Evolutionary conservation across 2,113 vertebrate species (phyloP).

Genomic region (Neogale vison): DNA sequence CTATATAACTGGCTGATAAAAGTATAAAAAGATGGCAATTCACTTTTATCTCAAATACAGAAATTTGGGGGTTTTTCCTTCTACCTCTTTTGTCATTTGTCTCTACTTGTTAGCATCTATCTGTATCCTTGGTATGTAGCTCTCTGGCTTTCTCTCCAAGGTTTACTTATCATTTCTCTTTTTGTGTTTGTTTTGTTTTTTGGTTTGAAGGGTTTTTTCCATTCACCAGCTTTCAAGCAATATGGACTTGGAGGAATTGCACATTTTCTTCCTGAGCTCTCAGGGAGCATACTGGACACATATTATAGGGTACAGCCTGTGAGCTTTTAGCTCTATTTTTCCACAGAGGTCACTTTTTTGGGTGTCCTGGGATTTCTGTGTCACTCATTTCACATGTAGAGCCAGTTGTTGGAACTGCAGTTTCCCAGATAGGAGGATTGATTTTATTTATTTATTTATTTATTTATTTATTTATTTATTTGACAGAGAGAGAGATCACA

Average conservation of each 20-base stretch:
- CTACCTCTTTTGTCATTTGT: not conserved
- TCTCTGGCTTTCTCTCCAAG: not conserved
- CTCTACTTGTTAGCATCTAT: not conserved
- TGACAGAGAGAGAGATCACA: no score
- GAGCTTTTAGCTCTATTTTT: not conserved
- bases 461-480: no score
- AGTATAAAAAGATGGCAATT: not conserved
- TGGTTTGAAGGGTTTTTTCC: not conserved
- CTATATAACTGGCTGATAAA: not conserved
- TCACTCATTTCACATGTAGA: not conserved
- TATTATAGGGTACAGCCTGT: not conserved
- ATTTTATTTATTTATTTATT: no score
- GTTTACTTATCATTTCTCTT: not conserved
- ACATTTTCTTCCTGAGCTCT: not conserved
- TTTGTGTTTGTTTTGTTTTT: not conserved
- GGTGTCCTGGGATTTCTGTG: not conserved
- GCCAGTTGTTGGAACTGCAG: rapidly evolving
- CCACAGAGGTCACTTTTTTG: not conserved
- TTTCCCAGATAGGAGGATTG: not conserved
- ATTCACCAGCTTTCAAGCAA: not conserved
- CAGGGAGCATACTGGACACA: not conserved
- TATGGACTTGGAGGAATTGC: not conserved
- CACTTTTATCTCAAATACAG: not conserved
- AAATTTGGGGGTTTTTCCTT: not conserved
- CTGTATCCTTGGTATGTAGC: not conserved